These are phyloP conservation scores for Brachyptera putata DNA, from an alignment of 2,888 invertebrate species.

Conservation along the genomic window DNA sequence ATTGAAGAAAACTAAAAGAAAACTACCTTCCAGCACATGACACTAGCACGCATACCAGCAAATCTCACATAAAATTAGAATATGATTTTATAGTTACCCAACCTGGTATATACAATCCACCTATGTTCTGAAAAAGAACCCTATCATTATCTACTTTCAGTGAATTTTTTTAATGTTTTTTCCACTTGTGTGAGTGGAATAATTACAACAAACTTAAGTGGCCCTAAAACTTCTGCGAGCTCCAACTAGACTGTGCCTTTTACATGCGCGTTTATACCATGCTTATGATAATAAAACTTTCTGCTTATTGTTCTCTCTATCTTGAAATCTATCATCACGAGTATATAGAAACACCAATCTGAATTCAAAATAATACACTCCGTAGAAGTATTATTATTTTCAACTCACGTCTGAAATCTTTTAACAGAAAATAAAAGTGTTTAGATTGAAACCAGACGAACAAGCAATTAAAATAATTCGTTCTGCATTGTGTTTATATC, in stretches of 20 bases:
- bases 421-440: no score
- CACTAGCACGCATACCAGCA: not conserved
- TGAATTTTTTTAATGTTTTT: not conserved
- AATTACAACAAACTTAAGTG: not conserved
- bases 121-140: not conserved
- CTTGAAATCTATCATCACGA: no score
- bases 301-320: not conserved
- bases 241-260: not conserved
- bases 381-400: no score
- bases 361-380: no score
- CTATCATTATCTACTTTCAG: not conserved
- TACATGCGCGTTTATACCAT: not conserved
- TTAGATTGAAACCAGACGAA: no score
- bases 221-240: not conserved
- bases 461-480: no score
- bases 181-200: conserved; percentile 1
- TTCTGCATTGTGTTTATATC: no score
- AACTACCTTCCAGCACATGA: no score
- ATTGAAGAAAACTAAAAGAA: no score
- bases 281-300: no score
- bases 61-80: conserved; percentile 9
- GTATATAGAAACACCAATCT: no score
- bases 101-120: not conserved
- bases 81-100: not conserved
- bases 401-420: no score